Evolutionary conservation across 2,113 vertebrate species (phyloP).

Genomic region (Psittacula cyanocephala): DNA sequence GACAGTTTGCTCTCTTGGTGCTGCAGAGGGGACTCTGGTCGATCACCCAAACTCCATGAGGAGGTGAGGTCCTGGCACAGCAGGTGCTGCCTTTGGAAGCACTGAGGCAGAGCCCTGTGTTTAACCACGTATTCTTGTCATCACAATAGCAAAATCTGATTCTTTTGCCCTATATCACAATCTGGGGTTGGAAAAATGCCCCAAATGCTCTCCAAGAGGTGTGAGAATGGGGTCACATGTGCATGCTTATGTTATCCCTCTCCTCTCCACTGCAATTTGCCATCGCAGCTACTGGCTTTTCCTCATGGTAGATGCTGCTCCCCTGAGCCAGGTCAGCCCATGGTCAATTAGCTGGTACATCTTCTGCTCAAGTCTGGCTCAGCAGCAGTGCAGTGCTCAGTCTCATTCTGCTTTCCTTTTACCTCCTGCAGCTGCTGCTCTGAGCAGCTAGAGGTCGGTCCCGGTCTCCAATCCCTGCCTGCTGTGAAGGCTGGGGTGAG

Average conservation of each 20-base stretch:
- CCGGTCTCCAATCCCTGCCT: rapidly evolving
- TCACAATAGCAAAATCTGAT: background rate
- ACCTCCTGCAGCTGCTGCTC: background rate
- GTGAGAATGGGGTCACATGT: background rate
- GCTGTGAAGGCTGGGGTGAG: background rate
- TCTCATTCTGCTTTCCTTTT: background rate
- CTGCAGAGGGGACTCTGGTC: background rate
- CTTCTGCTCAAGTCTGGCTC: background rate
- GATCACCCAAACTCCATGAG: background rate
- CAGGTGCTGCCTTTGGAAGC: background rate
- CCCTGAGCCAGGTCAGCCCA: background rate
- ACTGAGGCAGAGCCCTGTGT: background rate
- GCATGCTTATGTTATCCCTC: background rate
- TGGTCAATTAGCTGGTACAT: conserved; percentile 16
- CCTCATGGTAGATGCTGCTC: background rate
- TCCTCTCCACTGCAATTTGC: background rate
- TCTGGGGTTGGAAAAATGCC: background rate
- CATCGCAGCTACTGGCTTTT: background rate
- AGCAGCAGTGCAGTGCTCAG: background rate
- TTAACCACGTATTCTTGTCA: background rate
- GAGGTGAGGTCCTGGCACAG: background rate
- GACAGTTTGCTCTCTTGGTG: background rate
- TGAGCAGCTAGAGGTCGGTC: background rate
- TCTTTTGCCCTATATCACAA: background rate
- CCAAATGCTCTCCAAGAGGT: background rate